Conservation (phyloP, 2,797 vertebrate genomes). For the Furcifer pardalis region DNA sequence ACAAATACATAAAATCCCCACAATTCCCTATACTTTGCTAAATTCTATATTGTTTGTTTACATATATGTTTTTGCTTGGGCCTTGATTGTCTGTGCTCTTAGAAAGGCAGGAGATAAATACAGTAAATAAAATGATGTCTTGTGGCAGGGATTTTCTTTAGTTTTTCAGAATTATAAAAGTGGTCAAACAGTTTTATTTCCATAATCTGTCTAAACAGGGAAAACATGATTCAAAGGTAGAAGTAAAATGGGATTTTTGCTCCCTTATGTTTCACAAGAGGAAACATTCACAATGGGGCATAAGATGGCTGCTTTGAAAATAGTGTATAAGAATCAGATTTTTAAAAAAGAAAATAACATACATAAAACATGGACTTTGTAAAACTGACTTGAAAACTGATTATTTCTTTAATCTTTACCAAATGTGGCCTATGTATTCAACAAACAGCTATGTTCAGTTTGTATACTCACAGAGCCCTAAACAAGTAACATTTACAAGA, state of each 20-base stretch:
- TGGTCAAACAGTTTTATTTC: background rate
- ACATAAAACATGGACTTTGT: conserved; percentile 57
- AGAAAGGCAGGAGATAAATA: background rate
- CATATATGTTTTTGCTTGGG: background rate
- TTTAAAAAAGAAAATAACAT: background rate
- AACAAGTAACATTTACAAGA: conserved; percentile 54
- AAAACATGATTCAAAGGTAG: background rate
- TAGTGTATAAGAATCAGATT: background rate
- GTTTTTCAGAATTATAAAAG: background rate
- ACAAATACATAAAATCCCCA: too few relatives aligned
- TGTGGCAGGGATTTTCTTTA: background rate
- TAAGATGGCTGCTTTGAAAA: background rate
- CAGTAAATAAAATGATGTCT: background rate
- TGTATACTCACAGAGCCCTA: conserved; percentile 48
- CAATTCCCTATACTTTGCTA: background rate
- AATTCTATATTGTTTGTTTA: background rate
- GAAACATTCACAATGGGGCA: conserved; percentile 56
- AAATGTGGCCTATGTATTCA: conserved; percentile 57
- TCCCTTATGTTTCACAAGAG: conserved; percentile 60
- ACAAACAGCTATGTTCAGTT: conserved; percentile 56
- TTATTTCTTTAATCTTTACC: conserved; percentile 57
- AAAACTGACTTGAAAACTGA: conserved; percentile 53
- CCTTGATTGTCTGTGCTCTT: background rate
- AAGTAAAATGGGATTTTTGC: background rate
- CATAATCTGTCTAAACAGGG: background rate